These are phyloP conservation scores for Sebastes miniatus DNA, from an alignment of 2,797 vertebrate genomes.

Conservation along the genomic window DNA sequence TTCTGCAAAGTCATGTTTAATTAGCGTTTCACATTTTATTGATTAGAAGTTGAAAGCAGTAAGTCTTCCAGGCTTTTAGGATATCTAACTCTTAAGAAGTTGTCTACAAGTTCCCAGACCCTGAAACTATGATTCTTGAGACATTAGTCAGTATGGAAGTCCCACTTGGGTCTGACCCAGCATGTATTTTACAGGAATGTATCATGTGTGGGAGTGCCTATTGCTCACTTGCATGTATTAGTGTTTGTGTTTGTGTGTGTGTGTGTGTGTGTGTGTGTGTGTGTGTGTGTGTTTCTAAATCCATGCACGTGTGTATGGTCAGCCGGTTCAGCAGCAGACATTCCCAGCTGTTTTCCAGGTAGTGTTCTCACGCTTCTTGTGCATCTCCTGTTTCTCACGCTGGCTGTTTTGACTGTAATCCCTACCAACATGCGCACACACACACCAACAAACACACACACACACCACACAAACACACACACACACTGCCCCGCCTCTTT, in stretches of 20 bases:
- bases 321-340: conserved; percentile 47
- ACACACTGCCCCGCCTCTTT: conserved; percentile 33
- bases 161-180: conserved; percentile 47
- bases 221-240: conserved; percentile 6
- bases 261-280: conserved; percentile 2
- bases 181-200: conserved; percentile 49
- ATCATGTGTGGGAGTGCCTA: conserved; percentile 23
- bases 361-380: conserved; percentile 73
- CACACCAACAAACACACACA: neutral
- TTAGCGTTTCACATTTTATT: neutral
- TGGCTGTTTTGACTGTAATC: conserved; percentile 65
- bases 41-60: neutral
- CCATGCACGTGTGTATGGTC: conserved; percentile 50
- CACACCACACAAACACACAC: conserved; percentile 19
- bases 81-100: conserved; percentile 6
- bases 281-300: conserved; percentile 11
- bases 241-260: conserved; percentile 3
- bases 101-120: conserved; percentile 14
- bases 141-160: conserved; percentile 40
- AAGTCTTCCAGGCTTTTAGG: neutral
- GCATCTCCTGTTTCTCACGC: conserved; percentile 74
- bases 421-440: conserved; percentile 34
- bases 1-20: neutral
- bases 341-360: conserved; percentile 78
- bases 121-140: conserved; percentile 29